Percentiles rank a stretch among this genome's conserved stretches.
Evolutionary conservation across 2,888 invertebrate species (phyloP).

Genomic region (Endomychus coccineus): DNA sequence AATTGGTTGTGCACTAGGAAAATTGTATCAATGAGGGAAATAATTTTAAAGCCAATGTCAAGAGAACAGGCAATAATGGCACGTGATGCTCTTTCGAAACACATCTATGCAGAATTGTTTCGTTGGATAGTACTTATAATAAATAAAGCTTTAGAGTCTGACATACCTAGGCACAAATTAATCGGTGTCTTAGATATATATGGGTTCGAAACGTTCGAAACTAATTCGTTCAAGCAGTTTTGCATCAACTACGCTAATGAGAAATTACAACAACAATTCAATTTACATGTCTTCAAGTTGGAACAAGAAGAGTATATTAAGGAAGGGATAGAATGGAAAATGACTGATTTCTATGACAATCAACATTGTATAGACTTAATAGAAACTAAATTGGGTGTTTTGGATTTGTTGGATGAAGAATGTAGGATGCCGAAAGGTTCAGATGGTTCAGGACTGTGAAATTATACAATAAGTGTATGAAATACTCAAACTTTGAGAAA

Average conservation of each 20-base stretch:
- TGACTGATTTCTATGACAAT: constrained; percentile 98
- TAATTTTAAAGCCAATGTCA: constrained; percentile 81
- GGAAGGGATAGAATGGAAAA: constrained; percentile 96
- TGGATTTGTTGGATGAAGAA: constrained; percentile 94
- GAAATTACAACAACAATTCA: constrained; percentile 97
- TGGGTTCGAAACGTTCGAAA: constrained; percentile 94
- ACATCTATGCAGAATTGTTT: constrained; percentile 89
- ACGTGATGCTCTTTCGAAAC: constrained; percentile 92
- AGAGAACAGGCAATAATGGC: constrained; percentile 66
- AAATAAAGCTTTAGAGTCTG: constrained; percentile 75
- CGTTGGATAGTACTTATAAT: constrained; percentile 87
- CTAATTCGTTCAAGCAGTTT: constrained; percentile 98
- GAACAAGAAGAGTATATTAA: constrained; percentile 98
- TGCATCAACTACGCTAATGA: constrained; percentile 99
- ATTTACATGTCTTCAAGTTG: constrained; percentile 95
- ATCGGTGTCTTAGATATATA: constrained; percentile 93
- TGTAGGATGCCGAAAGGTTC: constrained; percentile 94
- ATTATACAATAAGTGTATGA: constrained; percentile 74
- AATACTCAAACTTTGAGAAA: constrained; percentile 79
- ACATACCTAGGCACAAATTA: constrained; percentile 62
- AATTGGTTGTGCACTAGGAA: constrained; percentile 88
- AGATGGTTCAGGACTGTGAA: constrained; percentile 87
- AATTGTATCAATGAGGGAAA: constrained; percentile 85
- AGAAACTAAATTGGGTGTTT: constrained; percentile 85
- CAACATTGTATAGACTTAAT: constrained; percentile 98